These are phyloP conservation scores for Agapostemon virescens DNA, from an alignment of 2,888 invertebrate species.

Conservation along the genomic window DNA sequence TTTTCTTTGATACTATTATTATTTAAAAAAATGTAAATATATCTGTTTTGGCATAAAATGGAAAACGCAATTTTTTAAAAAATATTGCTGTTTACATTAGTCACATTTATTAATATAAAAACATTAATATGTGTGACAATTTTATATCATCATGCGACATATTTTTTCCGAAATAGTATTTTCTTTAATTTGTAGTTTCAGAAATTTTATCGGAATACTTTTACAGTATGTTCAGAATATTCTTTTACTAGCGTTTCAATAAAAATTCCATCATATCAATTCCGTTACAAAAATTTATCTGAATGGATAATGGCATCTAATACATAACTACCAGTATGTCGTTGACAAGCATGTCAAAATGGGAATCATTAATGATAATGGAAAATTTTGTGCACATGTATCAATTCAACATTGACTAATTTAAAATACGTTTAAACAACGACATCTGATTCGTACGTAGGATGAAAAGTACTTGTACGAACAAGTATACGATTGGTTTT, in stretches of 20 bases:
- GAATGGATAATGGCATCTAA: too few relatives aligned
- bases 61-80: neutral
- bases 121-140: too few relatives aligned
- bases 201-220: neutral
- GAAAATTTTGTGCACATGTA: neutral
- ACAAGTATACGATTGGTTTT: conserved; percentile 47
- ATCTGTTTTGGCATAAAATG: neutral
- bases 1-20: neutral
- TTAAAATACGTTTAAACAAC: neutral
- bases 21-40: neutral
- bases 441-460: conserved; percentile 24
- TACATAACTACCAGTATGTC: too few relatives aligned
- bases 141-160: too few relatives aligned
- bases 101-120: too few relatives aligned
- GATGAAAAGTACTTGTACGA: conserved; percentile 17
- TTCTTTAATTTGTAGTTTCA: neutral
- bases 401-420: neutral
- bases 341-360: too few relatives aligned
- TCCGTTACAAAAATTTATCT: neutral
- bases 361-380: neutral
- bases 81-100: too few relatives aligned
- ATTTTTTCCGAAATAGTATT: neutral
- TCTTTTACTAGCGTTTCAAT: neutral
- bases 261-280: neutral
- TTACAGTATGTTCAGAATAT: neutral